A percentile compares a stretch with the other conserved stretches of the same genome.
phyloP scores from a whole-genome alignment of 2,113 vertebrate species.

The Notarius lentiginosus region DNA sequence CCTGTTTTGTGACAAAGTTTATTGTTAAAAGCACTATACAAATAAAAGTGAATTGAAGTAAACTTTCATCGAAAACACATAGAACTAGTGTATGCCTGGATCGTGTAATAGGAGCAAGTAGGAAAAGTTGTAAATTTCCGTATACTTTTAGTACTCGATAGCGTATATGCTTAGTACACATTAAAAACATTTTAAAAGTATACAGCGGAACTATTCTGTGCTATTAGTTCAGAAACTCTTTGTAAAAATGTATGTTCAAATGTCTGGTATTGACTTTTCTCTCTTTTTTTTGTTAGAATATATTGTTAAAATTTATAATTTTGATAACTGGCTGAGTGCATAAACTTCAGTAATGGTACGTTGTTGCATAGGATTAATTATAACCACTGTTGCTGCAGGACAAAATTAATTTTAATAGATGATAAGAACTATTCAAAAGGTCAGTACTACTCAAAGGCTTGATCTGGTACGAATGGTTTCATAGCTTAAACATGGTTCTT shows the following conservation, averaged over 20 bases:
- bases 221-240: background rate
- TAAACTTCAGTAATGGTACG: background rate
- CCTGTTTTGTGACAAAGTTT: background rate
- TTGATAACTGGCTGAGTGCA: background rate
- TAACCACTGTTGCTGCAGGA: background rate
- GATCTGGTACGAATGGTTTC: background rate
- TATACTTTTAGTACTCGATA: background rate
- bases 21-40: background rate
- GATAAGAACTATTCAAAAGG: background rate
- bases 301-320: background rate
- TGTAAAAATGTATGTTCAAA: no score
- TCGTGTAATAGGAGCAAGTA: background rate
- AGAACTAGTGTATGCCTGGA: background rate
- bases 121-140: background rate
- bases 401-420: background rate
- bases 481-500: background rate
- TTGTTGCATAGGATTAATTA: background rate
- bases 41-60: background rate
- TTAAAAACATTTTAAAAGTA: background rate
- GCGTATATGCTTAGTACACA: background rate
- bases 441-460: background rate
- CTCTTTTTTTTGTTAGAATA: background rate
- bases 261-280: background rate
- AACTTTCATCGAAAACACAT: background rate
- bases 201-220: background rate